Conservation (phyloP, 2,113 vertebrate species). For the Recurvirostra avosetta region DNA sequence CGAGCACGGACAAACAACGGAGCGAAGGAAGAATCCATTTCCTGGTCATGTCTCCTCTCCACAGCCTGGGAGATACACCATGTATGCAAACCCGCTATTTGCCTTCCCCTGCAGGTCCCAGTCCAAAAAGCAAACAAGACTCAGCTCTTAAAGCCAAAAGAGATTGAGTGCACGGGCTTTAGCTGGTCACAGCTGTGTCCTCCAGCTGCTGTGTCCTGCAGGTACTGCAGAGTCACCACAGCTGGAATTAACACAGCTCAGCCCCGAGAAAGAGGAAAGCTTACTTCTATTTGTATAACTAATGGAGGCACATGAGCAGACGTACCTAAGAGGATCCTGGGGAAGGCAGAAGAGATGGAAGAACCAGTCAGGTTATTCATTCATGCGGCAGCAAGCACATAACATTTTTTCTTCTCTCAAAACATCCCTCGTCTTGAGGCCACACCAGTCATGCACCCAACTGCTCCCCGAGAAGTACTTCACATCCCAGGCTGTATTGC, state of each 20-base stretch:
- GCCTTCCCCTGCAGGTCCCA: background rate
- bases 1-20: background rate
- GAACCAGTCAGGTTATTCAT: background rate
- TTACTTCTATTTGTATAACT: background rate
- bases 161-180: rapidly evolving
- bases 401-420: background rate
- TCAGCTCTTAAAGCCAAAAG: background rate
- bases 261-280: background rate
- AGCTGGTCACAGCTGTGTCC: background rate
- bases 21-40: background rate
- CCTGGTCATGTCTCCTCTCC: background rate
- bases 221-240: background rate
- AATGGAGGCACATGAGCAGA: background rate
- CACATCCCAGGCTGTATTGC: background rate
- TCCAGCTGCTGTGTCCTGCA: background rate
- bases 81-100: background rate
- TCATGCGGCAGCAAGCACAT: background rate
- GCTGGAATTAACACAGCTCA: background rate
- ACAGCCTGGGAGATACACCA: rapidly evolving
- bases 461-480: background rate
- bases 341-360: background rate
- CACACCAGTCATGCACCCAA: background rate
- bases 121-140: background rate
- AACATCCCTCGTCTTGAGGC: background rate
- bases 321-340: background rate